These are phyloP conservation scores for Sprattus sprattus DNA, from an alignment of 2,113 vertebrate species.

Conservation along the genomic window DNA sequence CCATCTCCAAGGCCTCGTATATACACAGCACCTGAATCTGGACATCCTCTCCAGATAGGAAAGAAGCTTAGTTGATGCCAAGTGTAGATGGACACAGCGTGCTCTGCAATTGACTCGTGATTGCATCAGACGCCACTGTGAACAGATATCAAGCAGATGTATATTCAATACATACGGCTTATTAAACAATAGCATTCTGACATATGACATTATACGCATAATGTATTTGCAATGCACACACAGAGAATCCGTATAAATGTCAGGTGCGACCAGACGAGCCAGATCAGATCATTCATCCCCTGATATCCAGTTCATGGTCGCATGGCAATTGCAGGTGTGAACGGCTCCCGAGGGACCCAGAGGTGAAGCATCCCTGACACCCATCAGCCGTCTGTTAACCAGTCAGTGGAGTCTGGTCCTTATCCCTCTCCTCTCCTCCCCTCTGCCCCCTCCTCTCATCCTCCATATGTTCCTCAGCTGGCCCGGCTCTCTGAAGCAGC, in stretches of 20 bases:
- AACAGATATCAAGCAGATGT: neutral
- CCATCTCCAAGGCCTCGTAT: neutral
- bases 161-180: neutral
- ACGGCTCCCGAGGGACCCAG: neutral
- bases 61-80: neutral
- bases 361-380: neutral
- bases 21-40: neutral
- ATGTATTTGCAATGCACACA: neutral
- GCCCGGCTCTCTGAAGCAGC: neutral
- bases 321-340: neutral
- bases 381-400: neutral
- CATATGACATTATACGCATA: neutral
- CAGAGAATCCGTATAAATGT: neutral
- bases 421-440: neutral
- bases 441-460: neutral
- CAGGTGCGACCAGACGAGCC: neutral
- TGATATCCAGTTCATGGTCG: neutral
- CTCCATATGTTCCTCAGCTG: conserved; percentile 17
- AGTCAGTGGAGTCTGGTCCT: neutral
- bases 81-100: neutral
- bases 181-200: neutral
- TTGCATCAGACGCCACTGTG: neutral
- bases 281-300: neutral
- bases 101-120: neutral
- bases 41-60: neutral